Evolutionary conservation across 2,797 vertebrate species (phyloP).

Genomic region (Chelidonichthys spinosus): DNA sequence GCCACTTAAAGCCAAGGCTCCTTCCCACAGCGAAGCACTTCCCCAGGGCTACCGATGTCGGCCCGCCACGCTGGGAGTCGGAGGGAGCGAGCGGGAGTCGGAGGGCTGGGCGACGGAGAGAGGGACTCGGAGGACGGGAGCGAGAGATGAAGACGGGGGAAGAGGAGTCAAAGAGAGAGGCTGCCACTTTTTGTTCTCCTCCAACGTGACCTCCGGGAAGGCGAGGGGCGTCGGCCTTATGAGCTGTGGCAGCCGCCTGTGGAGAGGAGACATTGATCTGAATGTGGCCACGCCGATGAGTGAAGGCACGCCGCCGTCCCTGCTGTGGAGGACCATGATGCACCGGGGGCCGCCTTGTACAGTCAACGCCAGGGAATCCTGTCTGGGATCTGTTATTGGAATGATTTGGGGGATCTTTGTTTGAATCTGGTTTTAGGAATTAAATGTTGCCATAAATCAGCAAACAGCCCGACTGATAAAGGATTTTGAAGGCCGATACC

Average conservation of each 20-base stretch:
- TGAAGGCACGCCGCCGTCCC: conserved; percentile 23
- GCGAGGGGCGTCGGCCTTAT: conserved; percentile 23
- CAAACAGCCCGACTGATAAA: no score
- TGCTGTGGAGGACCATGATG: conserved; percentile 21
- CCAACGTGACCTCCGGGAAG: conserved; percentile 1
- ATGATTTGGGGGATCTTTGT: no score
- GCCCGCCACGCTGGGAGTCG: conserved; percentile 67
- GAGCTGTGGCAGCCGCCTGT: conserved; percentile 52
- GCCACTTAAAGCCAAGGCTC: conserved; percentile 83
- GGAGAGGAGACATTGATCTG: conserved; percentile 52
- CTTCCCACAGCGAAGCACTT: conserved; percentile 81
- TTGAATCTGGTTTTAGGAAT: no score
- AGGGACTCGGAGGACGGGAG: not conserved
- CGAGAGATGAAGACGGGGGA: conserved; percentile 14
- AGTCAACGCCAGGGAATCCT: no score
- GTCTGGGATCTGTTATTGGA: no score
- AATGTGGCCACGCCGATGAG: conserved; percentile 29
- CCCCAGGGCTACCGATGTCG: conserved; percentile 68
- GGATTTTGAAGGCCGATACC: no score
- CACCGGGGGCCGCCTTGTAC: no score
- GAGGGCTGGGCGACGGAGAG: not conserved
- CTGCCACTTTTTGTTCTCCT: conserved; percentile 22
- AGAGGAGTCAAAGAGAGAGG: conserved; percentile 15
- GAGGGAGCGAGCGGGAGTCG: conserved; percentile 19
- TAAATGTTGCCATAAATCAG: no score